These are phyloP conservation scores for Macrobrachium nipponense DNA, from an alignment of 1,140 invertebrate genomes.

Conservation along the genomic window DNA sequence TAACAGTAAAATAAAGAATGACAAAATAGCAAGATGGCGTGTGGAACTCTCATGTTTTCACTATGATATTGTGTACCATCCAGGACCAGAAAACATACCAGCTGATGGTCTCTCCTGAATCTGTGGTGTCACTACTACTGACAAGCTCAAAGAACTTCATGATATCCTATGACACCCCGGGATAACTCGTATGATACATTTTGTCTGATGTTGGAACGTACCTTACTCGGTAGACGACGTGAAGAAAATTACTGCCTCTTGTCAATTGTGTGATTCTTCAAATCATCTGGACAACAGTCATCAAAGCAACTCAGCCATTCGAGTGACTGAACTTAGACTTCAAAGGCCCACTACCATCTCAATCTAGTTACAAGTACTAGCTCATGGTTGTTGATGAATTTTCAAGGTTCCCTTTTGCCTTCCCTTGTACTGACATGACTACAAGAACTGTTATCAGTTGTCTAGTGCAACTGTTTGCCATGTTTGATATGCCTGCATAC, in stretches of 20 bases:
- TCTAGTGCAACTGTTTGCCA: constrained; percentile 59
- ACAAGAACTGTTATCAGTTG: constrained; percentile 63
- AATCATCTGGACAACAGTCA: constrained; percentile 42
- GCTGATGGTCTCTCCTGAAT: constrained; percentile 65
- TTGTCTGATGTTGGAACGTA: constrained; percentile 61
- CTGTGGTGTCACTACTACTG: constrained; percentile 61
- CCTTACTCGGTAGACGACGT: constrained; percentile 63
- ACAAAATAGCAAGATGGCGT: constrained; percentile 65
- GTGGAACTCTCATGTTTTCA: too few species aligned
- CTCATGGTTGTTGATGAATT: constrained; percentile 66
- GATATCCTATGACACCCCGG: constrained; percentile 64
- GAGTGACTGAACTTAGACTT: constrained; percentile 61
- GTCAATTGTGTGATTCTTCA: constrained; percentile 62
- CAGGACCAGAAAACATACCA: constrained; percentile 64
- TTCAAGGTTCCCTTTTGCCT: constrained; percentile 66
- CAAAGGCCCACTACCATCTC: too few species aligned
- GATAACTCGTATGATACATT: constrained; percentile 63
- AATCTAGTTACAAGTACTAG: constrained; percentile 64
- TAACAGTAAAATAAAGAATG: constrained; percentile 65
- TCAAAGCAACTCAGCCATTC: constrained; percentile 65
- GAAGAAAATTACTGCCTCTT: constrained; percentile 47
- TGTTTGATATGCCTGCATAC: constrained; percentile 62
- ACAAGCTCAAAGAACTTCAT: constrained; percentile 39
- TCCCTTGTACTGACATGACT: constrained; percentile 62
- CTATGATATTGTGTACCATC: constrained; percentile 65